Evolutionary conservation across 2,797 vertebrate species (phyloP).

Genomic region (Betta splendens): DNA sequence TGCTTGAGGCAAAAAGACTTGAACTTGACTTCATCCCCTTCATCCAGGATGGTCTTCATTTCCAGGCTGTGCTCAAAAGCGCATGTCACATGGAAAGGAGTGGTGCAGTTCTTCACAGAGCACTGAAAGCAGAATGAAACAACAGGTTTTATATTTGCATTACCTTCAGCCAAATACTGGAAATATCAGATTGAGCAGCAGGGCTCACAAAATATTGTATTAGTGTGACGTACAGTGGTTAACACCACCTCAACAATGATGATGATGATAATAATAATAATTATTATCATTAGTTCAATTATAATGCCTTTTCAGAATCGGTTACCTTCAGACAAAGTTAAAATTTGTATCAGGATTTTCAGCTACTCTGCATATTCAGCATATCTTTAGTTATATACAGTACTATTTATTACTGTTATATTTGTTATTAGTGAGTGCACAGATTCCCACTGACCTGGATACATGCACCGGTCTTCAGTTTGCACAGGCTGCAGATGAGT

Average conservation of each 20-base stretch:
- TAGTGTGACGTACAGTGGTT: no score
- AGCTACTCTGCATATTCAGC: neutral
- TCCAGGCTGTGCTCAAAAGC: constrained; percentile 98
- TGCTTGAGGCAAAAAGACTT: constrained; percentile 98
- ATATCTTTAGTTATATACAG: neutral
- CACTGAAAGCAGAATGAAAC: constrained; percentile 78
- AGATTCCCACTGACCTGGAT: constrained; percentile 87
- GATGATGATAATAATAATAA: no score
- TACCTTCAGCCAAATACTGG: neutral
- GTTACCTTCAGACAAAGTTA: no score
- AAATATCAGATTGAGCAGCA: neutral
- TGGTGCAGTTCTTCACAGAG: constrained; percentile 97
- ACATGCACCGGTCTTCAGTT: constrained; percentile 96
- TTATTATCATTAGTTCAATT: no score
- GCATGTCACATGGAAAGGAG: constrained; percentile 97
- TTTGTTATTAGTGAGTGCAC: neutral
- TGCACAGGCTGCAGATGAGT: constrained; percentile 96
- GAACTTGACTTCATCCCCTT: constrained; percentile 97
- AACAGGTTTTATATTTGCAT: neutral
- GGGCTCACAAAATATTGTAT: neutral
- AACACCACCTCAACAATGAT: no score
- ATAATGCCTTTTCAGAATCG: no score
- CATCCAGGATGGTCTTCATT: constrained; percentile 98
- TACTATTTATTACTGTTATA: neutral
- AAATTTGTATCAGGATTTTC: neutral